A percentile compares a stretch with the other conserved stretches of the same genome.
Conservation (phyloP, 2,888 invertebrate genomes). For the Autographa pulchrina region DNA sequence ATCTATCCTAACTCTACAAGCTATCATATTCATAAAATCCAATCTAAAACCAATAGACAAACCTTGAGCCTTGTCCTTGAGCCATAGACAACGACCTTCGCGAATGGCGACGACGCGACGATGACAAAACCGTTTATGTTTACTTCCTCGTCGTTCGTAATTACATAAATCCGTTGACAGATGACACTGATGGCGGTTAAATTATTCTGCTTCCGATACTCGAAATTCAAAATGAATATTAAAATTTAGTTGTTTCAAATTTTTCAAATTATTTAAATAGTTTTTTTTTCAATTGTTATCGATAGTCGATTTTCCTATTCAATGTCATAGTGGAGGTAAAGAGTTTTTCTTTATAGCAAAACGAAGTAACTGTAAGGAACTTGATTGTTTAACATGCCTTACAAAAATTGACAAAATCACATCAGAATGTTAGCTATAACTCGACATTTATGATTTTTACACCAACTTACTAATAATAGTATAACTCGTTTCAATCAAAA, state of each 20-base stretch:
- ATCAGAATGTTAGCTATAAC: neutral
- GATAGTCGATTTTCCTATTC: too few relatives aligned
- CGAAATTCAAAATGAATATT: constrained; percentile 7
- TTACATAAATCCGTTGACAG: constrained; percentile 23
- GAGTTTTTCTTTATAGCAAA: too few relatives aligned
- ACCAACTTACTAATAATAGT: neutral
- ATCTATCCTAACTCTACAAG: neutral
- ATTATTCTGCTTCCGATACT: constrained; percentile 7
- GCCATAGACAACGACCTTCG: constrained; percentile 34
- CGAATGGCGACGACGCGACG: constrained; percentile 33
- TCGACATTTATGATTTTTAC: neutral
- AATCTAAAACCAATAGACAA: constrained; percentile 5
- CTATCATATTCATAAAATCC: neutral
- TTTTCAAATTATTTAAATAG: neutral
- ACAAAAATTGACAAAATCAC: too few relatives aligned
- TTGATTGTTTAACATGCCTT: too few relatives aligned
- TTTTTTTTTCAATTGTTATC: too few relatives aligned
- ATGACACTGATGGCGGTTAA: constrained; percentile 9
- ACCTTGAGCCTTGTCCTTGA: constrained; percentile 36
- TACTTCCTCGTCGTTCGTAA: constrained; percentile 38
- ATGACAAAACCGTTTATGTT: constrained; percentile 28
- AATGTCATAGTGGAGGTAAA: too few relatives aligned
- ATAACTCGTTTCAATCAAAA: neutral
- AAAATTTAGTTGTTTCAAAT: neutral
- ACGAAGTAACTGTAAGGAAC: too few relatives aligned